These are phyloP conservation scores for Aptenodytes patagonicus DNA, from an alignment of 2,113 vertebrate species.

Conservation along the genomic window DNA sequence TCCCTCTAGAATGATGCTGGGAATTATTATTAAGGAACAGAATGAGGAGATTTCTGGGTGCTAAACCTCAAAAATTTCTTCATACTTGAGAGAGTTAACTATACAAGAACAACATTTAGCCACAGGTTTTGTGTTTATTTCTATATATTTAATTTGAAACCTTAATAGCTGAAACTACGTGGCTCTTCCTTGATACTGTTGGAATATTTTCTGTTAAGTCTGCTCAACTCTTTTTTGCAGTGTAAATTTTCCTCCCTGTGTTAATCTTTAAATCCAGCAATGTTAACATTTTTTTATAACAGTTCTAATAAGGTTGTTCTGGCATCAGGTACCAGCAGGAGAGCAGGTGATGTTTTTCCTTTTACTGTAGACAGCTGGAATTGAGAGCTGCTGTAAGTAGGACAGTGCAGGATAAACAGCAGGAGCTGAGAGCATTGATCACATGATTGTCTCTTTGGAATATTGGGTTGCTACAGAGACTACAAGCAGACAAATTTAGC, in stretches of 20 bases:
- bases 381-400: constrained; percentile 82
- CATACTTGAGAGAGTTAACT: background rate
- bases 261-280: constrained; percentile 52
- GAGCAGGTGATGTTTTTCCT: constrained; percentile 68
- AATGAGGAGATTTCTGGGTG: background rate
- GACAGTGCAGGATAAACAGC: constrained; percentile 83
- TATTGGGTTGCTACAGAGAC: constrained; percentile 79
- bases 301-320: constrained; percentile 47
- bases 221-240: background rate
- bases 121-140: background rate
- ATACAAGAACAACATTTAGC: background rate
- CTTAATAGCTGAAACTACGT: background rate
- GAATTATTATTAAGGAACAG: background rate
- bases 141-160: background rate
- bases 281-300: constrained; percentile 30
- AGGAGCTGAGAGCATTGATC: constrained; percentile 80
- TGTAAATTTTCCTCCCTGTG: background rate
- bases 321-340: constrained; percentile 31
- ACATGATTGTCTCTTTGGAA: constrained; percentile 75
- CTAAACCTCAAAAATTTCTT: background rate
- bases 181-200: background rate
- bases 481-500: constrained; percentile 80
- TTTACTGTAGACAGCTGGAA: constrained; percentile 66
- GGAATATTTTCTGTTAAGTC: background rate
- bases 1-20: background rate